phyloP scores from a whole-genome alignment of 2,888 invertebrate species.

The Caenorhabditis afra region DNA sequence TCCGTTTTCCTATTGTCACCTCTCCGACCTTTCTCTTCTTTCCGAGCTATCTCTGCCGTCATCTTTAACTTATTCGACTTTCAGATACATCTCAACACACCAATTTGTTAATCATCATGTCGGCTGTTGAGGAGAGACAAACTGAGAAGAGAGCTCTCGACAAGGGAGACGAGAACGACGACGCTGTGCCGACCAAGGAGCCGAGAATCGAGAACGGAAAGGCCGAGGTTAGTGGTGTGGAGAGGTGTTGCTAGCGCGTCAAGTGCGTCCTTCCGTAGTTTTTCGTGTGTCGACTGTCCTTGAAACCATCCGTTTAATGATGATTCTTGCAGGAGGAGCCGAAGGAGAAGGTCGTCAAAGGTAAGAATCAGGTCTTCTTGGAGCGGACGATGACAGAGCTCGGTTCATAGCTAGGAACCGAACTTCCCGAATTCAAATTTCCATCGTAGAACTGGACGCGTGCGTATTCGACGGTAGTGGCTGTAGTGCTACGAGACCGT shows the following conservation, averaged over 20 bases:
- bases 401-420: no score
- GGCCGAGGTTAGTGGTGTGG: constrained; percentile 58
- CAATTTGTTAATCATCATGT: constrained; percentile 51
- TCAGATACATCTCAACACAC: constrained; percentile 23
- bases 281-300: constrained; percentile 16
- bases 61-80: constrained; percentile 8
- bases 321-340: constrained; percentile 64
- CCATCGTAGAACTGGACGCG: constrained; percentile 34
- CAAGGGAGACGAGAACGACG: constrained; percentile 68
- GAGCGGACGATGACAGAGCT: no score
- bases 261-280: not conserved
- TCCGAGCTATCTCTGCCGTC: not conserved
- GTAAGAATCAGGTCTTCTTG: constrained; percentile 30
- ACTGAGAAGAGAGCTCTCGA: constrained; percentile 67
- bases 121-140: constrained; percentile 70
- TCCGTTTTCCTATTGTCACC: constrained; percentile 1
- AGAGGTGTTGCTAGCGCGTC: constrained; percentile 25
- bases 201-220: constrained; percentile 70
- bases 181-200: constrained; percentile 65
- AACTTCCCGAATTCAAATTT: constrained; percentile 9
- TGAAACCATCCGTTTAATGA: constrained; percentile 1
- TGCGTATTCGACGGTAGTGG: constrained; percentile 42
- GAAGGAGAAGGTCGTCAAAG: constrained; percentile 64
- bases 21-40: constrained; percentile 6
- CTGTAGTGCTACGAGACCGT: constrained; percentile 44